phyloP scores from a whole-genome alignment of 92 coral and sea anemone genomes.

The Porites cylindrica region DNA sequence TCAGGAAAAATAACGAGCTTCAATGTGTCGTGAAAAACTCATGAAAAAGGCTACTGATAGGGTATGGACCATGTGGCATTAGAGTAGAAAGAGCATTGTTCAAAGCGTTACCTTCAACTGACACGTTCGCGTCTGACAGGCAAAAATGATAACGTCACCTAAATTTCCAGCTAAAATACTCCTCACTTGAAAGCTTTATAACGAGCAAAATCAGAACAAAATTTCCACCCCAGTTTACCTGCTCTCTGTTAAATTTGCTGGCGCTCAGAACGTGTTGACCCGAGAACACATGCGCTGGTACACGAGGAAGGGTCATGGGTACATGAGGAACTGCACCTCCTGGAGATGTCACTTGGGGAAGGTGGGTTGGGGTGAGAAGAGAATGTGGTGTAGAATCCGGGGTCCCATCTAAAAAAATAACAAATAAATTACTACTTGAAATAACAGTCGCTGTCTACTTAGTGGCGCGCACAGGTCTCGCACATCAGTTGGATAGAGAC shows the following conservation, averaged over 20 bases:
- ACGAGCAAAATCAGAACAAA: not conserved
- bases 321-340: conserved; percentile 16
- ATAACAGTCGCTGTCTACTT: not conserved
- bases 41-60: no score
- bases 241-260: conserved; percentile 76
- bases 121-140: not conserved
- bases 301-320: conserved; percentile 57
- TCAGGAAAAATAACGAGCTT: no score
- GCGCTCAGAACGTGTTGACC: conserved; percentile 81
- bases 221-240: conserved; percentile 53
- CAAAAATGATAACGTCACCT: not conserved
- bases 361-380: conserved; percentile 55
- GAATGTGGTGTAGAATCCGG: conserved; percentile 63
- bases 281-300: conserved; percentile 71
- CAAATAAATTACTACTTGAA: not conserved
- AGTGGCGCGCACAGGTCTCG: not conserved
- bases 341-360: conserved; percentile 42
- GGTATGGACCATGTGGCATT: no score
- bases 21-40: no score
- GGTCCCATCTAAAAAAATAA: conserved; percentile 61
- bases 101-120: no score
- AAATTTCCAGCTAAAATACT: no score
- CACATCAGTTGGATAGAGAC: no score
- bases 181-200: no score
- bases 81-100: no score